Conservation (phyloP, 2,797 vertebrate genomes). For the Phrynocephalus forsythii region DNA sequence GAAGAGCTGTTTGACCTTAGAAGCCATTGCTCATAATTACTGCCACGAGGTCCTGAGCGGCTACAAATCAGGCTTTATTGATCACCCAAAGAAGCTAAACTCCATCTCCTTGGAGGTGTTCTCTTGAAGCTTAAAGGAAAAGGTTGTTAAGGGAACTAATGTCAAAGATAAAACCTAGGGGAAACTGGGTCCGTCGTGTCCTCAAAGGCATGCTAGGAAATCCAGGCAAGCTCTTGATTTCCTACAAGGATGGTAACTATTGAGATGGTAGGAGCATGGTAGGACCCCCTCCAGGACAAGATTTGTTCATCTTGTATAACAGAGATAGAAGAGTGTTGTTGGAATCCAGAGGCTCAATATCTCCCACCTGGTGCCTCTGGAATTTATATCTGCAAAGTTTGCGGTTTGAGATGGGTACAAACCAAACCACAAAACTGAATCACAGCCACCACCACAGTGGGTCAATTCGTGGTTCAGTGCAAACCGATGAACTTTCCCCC, state of each 20-base stretch:
- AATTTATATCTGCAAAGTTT: no score
- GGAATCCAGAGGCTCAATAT: not conserved
- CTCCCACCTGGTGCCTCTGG: no score
- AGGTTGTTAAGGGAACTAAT: conserved; percentile 24
- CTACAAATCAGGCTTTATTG: conserved; percentile 24
- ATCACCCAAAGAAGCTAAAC: conserved; percentile 8
- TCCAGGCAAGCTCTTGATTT: not conserved
- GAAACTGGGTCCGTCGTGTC: not conserved
- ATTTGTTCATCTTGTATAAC: not conserved
- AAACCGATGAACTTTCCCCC: no score
- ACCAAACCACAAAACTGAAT: no score
- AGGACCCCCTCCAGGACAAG: not conserved
- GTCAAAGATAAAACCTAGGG: not conserved
- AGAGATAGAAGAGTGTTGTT: not conserved
- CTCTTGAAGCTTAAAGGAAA: conserved; percentile 18
- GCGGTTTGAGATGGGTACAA: no score
- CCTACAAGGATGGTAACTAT: not conserved
- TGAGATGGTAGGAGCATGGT: no score
- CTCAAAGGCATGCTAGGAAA: not conserved
- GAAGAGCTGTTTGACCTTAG: not conserved
- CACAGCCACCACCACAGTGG: no score
- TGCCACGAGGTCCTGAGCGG: conserved; percentile 20
- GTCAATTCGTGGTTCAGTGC: no score
- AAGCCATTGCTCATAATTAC: conserved; percentile 35
- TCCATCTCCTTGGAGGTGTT: conserved; percentile 27